Evolutionary conservation across 2,888 invertebrate species (phyloP), one percentile per base, ranked within the genome.

Genomic region (Cremastobaeus sp.): DNA sequence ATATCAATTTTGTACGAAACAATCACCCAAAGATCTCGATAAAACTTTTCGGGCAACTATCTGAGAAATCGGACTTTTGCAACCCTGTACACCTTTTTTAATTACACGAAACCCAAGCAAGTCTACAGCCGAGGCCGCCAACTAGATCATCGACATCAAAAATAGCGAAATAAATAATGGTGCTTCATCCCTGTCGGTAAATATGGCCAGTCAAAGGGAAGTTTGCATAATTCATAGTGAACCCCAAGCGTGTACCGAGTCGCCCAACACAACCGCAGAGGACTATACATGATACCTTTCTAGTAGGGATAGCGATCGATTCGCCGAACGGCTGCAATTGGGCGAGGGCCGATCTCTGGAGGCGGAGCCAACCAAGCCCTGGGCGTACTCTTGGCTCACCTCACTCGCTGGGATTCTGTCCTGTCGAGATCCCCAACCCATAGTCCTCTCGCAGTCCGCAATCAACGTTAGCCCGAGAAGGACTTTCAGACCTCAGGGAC

Each of bases 381-480:
- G 17, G 69, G 62, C 55, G 69, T 47, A 41, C 9, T 17, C 5
- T 5, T 8, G 34, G 3, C 8, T 48, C 54, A 45, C 57, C 62
- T 35, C 25, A 37, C 43, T 34, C 37, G 28, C 18, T 45, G 47
- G 32, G 47, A 37, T 55, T 54, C 47, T 57, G 48, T 43, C 45
- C 37, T 37, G 47, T 68, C 57, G 66, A 48, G 57, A 48, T 57
- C 41, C 55, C 45, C 39, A 48, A 39, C 12, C 47, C 48, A 17
- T 12, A 21, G 39, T 30, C 34, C 45, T 39, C 41, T 64, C 64
- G 37, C 71, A 65, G 71, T 71, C 47, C 47, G 59, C 57, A 52
- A 47, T 39, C 71, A 47, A 64, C 64, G 64, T 39, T 39, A 65
- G 71, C 28, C 71, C 32, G 48, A 64, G 64, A 20, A 64, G 64